A percentile compares a stretch with the other conserved stretches of the same genome.
Conservation (phyloP, 2,113 vertebrate genomes). For the Scortum barcoo region DNA sequence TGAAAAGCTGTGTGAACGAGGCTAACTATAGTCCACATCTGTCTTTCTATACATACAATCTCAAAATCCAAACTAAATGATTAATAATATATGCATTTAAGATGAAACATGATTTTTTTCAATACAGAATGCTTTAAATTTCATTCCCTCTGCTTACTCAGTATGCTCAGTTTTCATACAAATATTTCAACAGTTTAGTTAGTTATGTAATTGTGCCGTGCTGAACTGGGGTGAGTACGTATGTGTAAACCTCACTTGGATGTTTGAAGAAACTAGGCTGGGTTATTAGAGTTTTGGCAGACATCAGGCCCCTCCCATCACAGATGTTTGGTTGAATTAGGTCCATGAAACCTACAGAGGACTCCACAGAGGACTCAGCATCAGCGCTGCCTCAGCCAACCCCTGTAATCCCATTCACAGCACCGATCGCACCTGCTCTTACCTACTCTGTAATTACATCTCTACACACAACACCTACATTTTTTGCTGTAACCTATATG, state of each 20-base stretch:
- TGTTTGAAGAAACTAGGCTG: constrained; percentile 36
- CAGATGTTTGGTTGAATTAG: constrained; percentile 54
- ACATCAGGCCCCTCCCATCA: constrained; percentile 14
- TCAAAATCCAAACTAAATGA: background rate
- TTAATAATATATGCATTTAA: background rate
- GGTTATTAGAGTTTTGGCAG: constrained; percentile 26
- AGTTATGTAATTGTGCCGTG: constrained; percentile 1
- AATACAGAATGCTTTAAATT: background rate
- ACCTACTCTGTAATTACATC: constrained; percentile 14
- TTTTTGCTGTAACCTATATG: constrained; percentile 25
- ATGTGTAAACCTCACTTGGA: background rate
- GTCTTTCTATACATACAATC: background rate
- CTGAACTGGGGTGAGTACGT: constrained; percentile 20
- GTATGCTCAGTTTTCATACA: background rate
- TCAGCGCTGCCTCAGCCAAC: background rate
- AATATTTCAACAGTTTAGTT: background rate
- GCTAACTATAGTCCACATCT: background rate
- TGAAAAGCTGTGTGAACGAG: background rate
- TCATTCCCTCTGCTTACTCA: background rate
- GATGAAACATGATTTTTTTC: background rate
- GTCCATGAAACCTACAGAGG: constrained; percentile 32
- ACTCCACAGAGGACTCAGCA: constrained; percentile 8
- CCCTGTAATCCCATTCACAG: background rate
- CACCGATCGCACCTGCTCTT: constrained; percentile 32
- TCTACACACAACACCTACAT: background rate